Base-by-base conservation (phyloP, 2,113 vertebrate species). In the Trogon melanurus region DNA sequence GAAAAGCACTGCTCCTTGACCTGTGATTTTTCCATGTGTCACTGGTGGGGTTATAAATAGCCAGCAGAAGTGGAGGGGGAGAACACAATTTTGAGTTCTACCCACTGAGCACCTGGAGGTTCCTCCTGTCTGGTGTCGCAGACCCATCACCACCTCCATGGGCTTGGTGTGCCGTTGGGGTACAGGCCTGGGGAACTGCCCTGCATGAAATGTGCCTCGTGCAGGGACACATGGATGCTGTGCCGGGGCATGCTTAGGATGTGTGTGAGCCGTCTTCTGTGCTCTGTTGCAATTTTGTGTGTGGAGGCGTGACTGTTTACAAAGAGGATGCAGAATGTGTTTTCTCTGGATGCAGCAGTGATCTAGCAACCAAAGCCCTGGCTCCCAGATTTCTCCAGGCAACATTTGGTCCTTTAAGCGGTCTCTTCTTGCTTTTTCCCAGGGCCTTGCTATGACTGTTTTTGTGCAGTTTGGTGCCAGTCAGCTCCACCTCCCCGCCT, bases 401-500 rank as follows among this genome's bases (percentile, higher is more conserved):
- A 69, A 0, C 3, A 0, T 36, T 45, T 73, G 56, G 41, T 47
- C 83, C 83, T 74, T 67, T 25, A 30, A 85, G 34, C 21, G 9
- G 2, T 20, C 56, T 21, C 51, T 66, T 56, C 73, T 69, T 38
- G 79, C 64, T 92, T 73, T 45, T 34, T 56, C 41, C 65, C 32
- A 29, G 61, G 54, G 65, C 78, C 70, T 89, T 27, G 47, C 88
- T 84, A 56, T 2, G 69, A 21, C 32, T 89, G 96, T 22, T 95
- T 74, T 27, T 79, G 45, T 91, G 93, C 86, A 34, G 89, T 75
- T 81, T 78, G 73, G 79, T 95, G 95, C 83, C 92, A 93, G 91
- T 36, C 91, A 93, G 82, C 92, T 74, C 80, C 57, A 60, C 23
- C 61, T 44, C 62, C 6, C 50, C 26, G 4, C 38, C 85, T 89